Evolutionary conservation across 2,888 invertebrate species (phyloP).

Genomic region (Axea sp.): DNA sequence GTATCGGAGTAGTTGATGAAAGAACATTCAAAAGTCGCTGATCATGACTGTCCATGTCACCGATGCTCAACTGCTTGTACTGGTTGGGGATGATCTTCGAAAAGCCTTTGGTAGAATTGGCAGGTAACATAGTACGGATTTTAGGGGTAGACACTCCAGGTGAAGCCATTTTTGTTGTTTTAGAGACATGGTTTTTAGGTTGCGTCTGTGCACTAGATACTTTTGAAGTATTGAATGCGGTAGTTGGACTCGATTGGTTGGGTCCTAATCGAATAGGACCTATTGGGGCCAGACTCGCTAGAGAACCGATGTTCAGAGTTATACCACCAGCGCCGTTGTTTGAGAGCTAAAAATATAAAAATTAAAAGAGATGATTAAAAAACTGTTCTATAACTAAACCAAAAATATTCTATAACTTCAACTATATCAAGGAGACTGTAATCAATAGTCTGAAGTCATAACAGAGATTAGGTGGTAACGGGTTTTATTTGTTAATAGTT

Average conservation of each 20-base stretch:
- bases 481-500: no score
- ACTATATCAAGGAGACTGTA: no score
- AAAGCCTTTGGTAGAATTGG: conserved; percentile 67
- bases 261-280: conserved; percentile 77
- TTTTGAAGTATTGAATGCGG: conserved; percentile 21
- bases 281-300: conserved; percentile 77
- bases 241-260: conserved; percentile 33
- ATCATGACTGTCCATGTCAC: conserved; percentile 65
- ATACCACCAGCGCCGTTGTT: conserved; percentile 74
- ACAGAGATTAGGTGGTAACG: no score
- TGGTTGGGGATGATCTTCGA: conserved; percentile 67
- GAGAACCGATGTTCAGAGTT: conserved; percentile 78
- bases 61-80: conserved; percentile 68
- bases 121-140: conserved; percentile 69
- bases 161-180: no score
- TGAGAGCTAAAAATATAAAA: conserved; percentile 62
- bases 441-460: no score
- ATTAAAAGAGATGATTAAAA: neutral
- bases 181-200: conserved; percentile 64
- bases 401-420: no score
- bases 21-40: conserved; percentile 66
- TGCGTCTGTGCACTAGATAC: conserved; percentile 1
- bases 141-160: conserved; percentile 67
- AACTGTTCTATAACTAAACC: no score
- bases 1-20: conserved; percentile 67